Conservation (phyloP, 2,113 vertebrate genomes). For the Ophiodon elongatus region DNA sequence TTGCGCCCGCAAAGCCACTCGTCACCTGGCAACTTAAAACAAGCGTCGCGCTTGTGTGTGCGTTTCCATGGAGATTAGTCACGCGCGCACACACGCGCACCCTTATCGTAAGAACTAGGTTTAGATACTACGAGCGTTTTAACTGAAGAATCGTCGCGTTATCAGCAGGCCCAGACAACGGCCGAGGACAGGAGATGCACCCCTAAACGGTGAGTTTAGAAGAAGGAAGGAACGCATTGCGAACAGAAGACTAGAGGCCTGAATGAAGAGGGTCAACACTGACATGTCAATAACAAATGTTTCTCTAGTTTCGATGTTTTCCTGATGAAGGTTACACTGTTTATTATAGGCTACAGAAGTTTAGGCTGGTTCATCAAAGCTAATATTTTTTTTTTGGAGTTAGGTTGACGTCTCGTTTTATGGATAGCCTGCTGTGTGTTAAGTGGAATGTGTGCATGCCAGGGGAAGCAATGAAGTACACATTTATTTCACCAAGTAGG, state of each 20-base stretch:
- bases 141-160: slow-evolving; percentile 29
- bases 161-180: slow-evolving; percentile 56
- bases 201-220: slow-evolving; percentile 74
- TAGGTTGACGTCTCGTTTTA: background rate
- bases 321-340: background rate
- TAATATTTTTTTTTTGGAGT: background rate
- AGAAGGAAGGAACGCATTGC: background rate
- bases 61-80: slow-evolving; percentile 79
- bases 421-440: background rate
- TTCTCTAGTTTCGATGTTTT: background rate
- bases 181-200: background rate
- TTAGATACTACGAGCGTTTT: slow-evolving; percentile 17
- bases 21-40: slow-evolving; percentile 17
- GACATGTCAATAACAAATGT: slow-evolving; percentile 23
- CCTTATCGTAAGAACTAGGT: slow-evolving; percentile 21
- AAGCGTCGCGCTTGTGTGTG: slow-evolving; percentile 58
- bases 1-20: slow-evolving; percentile 18
- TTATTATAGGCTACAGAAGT: background rate
- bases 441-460: background rate
- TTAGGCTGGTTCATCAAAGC: background rate
- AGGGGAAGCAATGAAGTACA: background rate
- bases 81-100: slow-evolving; percentile 33
- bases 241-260: background rate
- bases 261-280: slow-evolving; percentile 1
- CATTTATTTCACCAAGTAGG: background rate